Evolutionary conservation across 2,888 invertebrate genomes (phyloP).

Genomic region (Ceraclea dissimilis): DNA sequence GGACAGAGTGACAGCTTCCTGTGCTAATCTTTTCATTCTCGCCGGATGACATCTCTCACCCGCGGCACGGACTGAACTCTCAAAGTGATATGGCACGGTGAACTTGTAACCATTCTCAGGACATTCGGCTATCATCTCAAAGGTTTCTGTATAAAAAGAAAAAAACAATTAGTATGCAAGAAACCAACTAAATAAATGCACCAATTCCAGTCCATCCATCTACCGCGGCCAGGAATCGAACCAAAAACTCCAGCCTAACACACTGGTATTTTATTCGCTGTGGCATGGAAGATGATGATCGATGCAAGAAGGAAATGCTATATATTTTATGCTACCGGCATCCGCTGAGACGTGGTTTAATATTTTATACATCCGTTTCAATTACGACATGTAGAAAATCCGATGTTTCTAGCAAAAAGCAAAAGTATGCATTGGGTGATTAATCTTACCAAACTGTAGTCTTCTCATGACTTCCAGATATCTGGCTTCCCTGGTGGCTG

Average conservation of each 20-base stretch:
- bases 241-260: no score
- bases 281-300: no score
- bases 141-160: conserved; percentile 59
- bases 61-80: conserved; percentile 76
- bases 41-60: conserved; percentile 82
- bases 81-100: conserved; percentile 83
- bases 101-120: conserved; percentile 70
- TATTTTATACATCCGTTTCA: no score
- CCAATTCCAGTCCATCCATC: no score
- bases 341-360: no score
- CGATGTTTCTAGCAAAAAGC: background rate
- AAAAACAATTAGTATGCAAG: no score
- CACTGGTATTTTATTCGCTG: no score
- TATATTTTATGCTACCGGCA: no score
- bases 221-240: no score
- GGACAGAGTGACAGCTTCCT: conserved; percentile 89
- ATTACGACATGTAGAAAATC: conserved; percentile 1
- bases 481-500: conserved; percentile 44
- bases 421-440: background rate
- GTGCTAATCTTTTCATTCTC: conserved; percentile 84
- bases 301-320: no score
- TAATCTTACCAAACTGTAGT: conserved; percentile 70
- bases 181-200: no score
- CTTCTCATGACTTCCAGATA: conserved; percentile 84
- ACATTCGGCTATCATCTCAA: conserved; percentile 83